Evolutionary conservation across 2,888 invertebrate species (phyloP).

Genomic region (Microctonus brassicae): DNA sequence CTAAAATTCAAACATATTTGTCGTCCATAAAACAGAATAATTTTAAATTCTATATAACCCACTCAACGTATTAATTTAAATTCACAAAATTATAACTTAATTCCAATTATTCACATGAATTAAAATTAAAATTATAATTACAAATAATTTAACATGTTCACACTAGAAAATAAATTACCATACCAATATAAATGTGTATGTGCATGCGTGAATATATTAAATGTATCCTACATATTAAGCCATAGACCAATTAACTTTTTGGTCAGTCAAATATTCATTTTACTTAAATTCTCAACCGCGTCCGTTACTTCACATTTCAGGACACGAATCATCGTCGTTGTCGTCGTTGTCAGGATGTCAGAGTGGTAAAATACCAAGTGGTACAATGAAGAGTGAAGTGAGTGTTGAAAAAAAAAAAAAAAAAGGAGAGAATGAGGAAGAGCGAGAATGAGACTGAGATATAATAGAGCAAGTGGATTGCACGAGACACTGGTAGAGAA

Average conservation of each 20-base stretch:
- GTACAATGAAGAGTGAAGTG: background rate
- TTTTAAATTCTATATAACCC: background rate
- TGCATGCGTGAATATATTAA: background rate
- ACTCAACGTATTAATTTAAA: too few relatives aligned
- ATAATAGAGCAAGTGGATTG: constrained; percentile 15
- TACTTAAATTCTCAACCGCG: constrained; percentile 34
- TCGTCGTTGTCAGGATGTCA: constrained; percentile 16
- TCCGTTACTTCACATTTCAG: background rate
- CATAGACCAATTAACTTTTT: constrained; percentile 29
- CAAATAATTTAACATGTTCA: background rate
- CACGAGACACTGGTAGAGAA: constrained; percentile 37
- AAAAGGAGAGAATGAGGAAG: constrained; percentile 16
- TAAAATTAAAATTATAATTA: background rate
- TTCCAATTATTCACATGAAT: background rate
- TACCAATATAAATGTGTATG: background rate
- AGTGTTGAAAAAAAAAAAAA: background rate
- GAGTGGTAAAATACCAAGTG: background rate
- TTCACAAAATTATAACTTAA: background rate
- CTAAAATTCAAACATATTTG: background rate
- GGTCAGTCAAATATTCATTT: constrained; percentile 31
- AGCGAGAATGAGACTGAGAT: background rate
- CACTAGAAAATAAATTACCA: background rate
- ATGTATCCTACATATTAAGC: background rate
- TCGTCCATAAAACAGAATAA: background rate
- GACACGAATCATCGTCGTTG: background rate